Base-by-base conservation (phyloP, 2,888 invertebrate genomes). In the Lordiphosa fenestrarum region DNA sequence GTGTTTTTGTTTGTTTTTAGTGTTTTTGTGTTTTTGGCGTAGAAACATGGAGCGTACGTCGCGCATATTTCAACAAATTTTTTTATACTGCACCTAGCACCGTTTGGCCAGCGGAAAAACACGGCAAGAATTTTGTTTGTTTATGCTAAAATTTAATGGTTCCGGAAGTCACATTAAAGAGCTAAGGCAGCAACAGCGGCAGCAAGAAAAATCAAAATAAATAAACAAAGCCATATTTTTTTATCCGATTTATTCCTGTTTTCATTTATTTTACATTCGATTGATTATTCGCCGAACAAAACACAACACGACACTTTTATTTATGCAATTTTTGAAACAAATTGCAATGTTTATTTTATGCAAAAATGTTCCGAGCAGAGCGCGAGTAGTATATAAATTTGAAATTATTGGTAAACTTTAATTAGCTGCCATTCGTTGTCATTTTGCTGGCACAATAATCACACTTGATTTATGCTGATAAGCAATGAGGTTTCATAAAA, bases 101-200 rank as follows among this genome's bases (percentile, higher is more conserved):
- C 25, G 76, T 66, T 67, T 50, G 42, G 73, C 70, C 60, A 75
- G 69, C 80, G 80, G 80, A 80, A 80, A 84, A 73, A 80, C 69
- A 73, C 69, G 85, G 80, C 80, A 82, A 80, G 71, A 84, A 84
- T 80, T 80, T 84, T 69, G 83, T 84, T 84, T 84, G 83, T 82
- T n/a, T 84, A 80, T 84, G 80, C 80, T 82, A 75, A 78, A 80
- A 84, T 80, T 80, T 82, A 84, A 80, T 82, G 73, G 71, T 73
- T 60, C 63, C 65, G 80, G 80, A 80, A 80, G 80, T 80, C 83
- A 65, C 73, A 71, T 12, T 13, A 48, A 42, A 21, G 37, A 53
- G 46, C 15, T n/a, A 62, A 51, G 47, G 21, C 39, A 37, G 6
- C 30, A 44, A 35, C 23, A 40, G 42, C 47, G 56, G 39, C 6